These are phyloP conservation scores for Trichogramma pretiosum DNA, from an alignment of 1,140 invertebrate genomes.

Conservation along the genomic window DNA sequence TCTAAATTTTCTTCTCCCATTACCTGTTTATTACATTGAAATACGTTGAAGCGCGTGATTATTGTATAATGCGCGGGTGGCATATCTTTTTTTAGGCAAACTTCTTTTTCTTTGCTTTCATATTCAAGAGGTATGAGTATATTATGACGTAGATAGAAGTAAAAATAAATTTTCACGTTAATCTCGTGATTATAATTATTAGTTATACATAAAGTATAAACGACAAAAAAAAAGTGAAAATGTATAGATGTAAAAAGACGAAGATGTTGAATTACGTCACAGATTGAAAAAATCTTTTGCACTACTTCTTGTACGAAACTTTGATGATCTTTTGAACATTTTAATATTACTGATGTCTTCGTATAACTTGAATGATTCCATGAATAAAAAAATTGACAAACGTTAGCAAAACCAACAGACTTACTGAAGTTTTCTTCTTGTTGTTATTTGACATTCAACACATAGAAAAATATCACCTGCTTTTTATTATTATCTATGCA, in stretches of 20 bases:
- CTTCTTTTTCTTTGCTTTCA: too few relatives aligned
- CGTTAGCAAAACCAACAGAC: too few relatives aligned
- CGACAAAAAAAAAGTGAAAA: too few relatives aligned
- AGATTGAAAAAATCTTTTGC: constrained; percentile 20
- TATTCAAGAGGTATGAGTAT: too few relatives aligned
- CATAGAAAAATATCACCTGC: background rate
- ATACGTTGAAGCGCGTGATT: too few relatives aligned
- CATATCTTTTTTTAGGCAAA: too few relatives aligned
- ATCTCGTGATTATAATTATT: constrained; percentile 6
- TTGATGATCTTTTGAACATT: constrained; percentile 17
- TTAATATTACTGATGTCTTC: constrained; percentile 18
- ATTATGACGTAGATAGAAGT: background rate
- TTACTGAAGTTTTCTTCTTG: constrained; percentile 7
- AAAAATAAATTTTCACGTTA: background rate
- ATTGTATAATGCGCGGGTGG: too few relatives aligned
- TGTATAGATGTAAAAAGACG: constrained; percentile 23
- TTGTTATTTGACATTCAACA: background rate
- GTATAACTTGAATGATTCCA: constrained; percentile 18
- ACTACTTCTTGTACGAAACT: constrained; percentile 19
- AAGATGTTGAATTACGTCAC: constrained; percentile 19
- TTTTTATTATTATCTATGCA: background rate
- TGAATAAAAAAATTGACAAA: background rate
- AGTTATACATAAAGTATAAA: constrained; percentile 1
- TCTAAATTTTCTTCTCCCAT: too few relatives aligned
- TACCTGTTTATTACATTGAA: too few relatives aligned